A percentile compares a stretch with the other conserved stretches of the same genome.
Evolutionary conservation across 2,113 vertebrate species (phyloP).

Genomic region (Sander vitreus): DNA sequence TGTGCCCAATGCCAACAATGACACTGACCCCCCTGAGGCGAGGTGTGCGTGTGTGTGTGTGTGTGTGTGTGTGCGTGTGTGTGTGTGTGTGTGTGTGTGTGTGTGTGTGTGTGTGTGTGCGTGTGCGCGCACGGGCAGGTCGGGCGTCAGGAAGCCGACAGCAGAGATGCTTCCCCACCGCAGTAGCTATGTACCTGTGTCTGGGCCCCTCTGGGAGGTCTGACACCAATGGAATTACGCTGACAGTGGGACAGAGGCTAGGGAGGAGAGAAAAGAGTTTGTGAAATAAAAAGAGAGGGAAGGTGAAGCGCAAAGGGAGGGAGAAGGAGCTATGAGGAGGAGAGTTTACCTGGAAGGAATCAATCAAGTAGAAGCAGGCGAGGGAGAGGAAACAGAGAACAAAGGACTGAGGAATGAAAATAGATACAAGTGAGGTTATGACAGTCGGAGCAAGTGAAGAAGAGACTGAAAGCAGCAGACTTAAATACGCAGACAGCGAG

Average conservation of each 20-base stretch:
- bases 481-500: constrained; percentile 62
- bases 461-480: constrained; percentile 7
- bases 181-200: constrained; percentile 73
- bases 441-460: constrained; percentile 30
- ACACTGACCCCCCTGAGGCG: constrained; percentile 80
- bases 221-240: constrained; percentile 61
- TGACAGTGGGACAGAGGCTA: constrained; percentile 41
- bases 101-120: neutral
- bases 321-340: neutral
- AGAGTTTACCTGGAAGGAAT: constrained; percentile 29
- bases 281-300: neutral
- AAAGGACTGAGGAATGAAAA: constrained; percentile 33
- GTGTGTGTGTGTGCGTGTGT: neutral
- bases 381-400: constrained; percentile 18
- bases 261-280: constrained; percentile 30
- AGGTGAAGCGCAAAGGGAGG: neutral
- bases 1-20: constrained; percentile 83
- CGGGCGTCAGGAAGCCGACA: constrained; percentile 64
- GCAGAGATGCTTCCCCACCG: constrained; percentile 58
- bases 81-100: neutral
- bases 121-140: neutral
- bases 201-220: constrained; percentile 82
- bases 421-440: constrained; percentile 30
- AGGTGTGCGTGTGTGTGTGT: constrained; percentile 33
- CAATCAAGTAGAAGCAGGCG: constrained; percentile 2